Evolutionary conservation across 2,888 invertebrate species (phyloP).

Genomic region (Nematopogon swammerdamellus): DNA sequence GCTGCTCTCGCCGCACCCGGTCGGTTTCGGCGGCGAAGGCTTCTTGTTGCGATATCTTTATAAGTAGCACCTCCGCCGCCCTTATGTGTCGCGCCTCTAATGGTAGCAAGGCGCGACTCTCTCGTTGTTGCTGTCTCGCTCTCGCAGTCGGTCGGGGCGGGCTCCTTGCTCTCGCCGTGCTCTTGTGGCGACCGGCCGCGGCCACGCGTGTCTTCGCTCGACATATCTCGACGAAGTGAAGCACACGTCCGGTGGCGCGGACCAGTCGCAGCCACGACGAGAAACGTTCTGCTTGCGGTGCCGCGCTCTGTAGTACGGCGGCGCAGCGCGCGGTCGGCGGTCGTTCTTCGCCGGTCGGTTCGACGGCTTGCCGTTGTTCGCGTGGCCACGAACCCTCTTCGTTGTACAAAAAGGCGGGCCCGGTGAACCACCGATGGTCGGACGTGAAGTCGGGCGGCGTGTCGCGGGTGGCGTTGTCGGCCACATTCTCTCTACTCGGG

Average conservation of each 20-base stretch:
- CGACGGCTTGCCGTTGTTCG: neutral
- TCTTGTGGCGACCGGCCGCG: neutral
- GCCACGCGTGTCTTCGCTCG: neutral
- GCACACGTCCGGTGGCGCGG: constrained; percentile 1
- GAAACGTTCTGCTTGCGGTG: neutral
- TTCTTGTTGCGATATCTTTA: neutral
- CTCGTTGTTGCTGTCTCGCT: neutral
- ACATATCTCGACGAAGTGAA: constrained; percentile 1
- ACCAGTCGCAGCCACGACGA: constrained; percentile 2
- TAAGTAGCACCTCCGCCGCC: neutral
- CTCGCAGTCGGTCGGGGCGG: neutral
- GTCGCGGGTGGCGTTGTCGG: constrained; percentile 8
- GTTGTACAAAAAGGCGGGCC: constrained; percentile 1
- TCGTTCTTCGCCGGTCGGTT: neutral
- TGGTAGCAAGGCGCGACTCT: neutral
- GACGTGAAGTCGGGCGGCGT: constrained; percentile 1
- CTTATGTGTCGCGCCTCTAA: neutral
- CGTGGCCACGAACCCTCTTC: neutral
- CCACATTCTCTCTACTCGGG: constrained; percentile 4
- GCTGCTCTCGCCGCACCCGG: neutral
- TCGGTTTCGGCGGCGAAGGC: neutral
- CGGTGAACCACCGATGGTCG: neutral
- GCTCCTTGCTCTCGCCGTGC: neutral
- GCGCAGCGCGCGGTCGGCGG: neutral
- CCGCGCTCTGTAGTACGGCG: neutral